Evolutionary conservation across 1,140 invertebrate genomes (phyloP).

Genomic region (Elymnias hypermnestra): DNA sequence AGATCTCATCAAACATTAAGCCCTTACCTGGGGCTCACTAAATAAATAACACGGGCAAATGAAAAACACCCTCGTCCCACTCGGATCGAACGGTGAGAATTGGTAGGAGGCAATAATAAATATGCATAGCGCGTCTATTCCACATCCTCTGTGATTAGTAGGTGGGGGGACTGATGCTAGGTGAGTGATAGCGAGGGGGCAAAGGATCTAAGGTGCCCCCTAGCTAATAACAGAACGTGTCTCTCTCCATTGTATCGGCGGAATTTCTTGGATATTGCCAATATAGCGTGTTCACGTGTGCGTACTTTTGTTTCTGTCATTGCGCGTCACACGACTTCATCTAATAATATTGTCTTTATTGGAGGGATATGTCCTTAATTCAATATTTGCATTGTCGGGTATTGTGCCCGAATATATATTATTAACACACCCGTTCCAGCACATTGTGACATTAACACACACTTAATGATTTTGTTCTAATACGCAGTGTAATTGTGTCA

Average conservation of each 20-base stretch:
- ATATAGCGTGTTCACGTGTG: constrained; percentile 64
- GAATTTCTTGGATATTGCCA: constrained; percentile 73
- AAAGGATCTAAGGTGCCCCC: constrained; percentile 52
- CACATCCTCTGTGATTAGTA: constrained; percentile 73
- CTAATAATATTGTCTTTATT: constrained; percentile 29
- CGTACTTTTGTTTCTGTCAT: constrained; percentile 63
- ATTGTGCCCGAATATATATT: constrained; percentile 6
- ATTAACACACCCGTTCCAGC: background rate
- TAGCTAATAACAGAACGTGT: constrained; percentile 68
- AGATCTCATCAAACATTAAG: constrained; percentile 70
- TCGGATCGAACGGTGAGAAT: constrained; percentile 61
- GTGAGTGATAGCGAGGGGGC: constrained; percentile 69
- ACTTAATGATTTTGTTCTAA: background rate
- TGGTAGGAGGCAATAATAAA: constrained; percentile 66
- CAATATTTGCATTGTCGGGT: constrained; percentile 20
- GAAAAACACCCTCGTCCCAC: constrained; percentile 65
- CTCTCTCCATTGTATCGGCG: constrained; percentile 59
- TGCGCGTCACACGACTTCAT: constrained; percentile 23
- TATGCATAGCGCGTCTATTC: constrained; percentile 72
- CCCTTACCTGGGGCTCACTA: constrained; percentile 58
- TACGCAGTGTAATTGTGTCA: no score
- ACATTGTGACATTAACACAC: background rate
- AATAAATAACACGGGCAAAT: constrained; percentile 69
- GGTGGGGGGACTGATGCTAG: constrained; percentile 52
- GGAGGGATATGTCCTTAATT: constrained; percentile 19